Conservation (phyloP, 2,797 vertebrate species). For the Semaprochilodus insignis region DNA sequence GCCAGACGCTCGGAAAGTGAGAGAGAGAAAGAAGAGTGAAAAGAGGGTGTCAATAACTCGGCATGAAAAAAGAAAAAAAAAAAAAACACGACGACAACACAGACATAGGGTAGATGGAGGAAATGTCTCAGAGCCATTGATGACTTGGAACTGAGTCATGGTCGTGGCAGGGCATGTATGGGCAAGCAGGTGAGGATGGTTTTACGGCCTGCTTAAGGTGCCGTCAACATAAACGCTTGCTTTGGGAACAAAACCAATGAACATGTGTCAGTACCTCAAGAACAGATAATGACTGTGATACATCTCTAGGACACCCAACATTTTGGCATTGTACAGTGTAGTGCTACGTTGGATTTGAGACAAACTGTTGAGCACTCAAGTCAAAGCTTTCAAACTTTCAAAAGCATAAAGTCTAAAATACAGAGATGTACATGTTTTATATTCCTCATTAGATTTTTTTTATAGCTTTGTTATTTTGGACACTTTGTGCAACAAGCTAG, state of each 20-base stretch:
- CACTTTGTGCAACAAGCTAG: too few species aligned
- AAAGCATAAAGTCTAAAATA: too few species aligned
- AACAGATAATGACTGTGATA: too few species aligned
- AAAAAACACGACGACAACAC: neutral
- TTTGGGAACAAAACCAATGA: neutral
- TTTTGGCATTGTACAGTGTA: too few species aligned
- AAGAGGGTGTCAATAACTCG: neutral
- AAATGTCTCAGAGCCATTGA: neutral
- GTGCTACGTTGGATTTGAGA: too few species aligned
- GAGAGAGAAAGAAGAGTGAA: neutral
- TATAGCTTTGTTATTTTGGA: too few species aligned
- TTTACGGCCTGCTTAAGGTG: neutral
- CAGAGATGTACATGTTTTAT: too few species aligned
- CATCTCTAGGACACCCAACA: too few species aligned
- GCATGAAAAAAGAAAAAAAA: neutral
- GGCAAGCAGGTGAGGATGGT: conserved; percentile 21
- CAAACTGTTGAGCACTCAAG: too few species aligned
- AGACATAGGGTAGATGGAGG: neutral
- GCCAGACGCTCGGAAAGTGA: neutral
- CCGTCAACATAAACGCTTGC: neutral
- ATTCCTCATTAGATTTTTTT: too few species aligned
- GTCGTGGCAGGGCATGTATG: conserved; percentile 19
- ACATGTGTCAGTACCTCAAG: too few species aligned
- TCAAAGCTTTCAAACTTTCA: too few species aligned
- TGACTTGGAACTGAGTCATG: neutral